Base-by-base conservation (phyloP, 2,797 vertebrate genomes). In the Zalophus californianus region DNA sequence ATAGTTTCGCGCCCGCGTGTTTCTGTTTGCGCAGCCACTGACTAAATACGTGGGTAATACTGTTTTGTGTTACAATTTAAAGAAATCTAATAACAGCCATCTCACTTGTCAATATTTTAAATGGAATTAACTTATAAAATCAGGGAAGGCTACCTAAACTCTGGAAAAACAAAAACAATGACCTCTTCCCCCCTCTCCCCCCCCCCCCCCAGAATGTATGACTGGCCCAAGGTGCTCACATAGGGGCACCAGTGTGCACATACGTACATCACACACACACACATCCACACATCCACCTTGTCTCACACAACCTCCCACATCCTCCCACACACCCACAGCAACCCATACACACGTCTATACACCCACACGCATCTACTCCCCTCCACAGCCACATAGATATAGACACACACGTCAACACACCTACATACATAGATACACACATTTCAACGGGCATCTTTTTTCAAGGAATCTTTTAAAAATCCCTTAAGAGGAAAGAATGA, bases 51-150 rank as follows among this genome's bases (percentile, higher is more conserved):
- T 4, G 9, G 38, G 18, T 60, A 62, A 54, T 56, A 70, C 0
- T 23, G 62, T 93, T 96, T 75, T 82, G 54, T 82, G 66, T 38
- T 62, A 93, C 38, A 91, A 23, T 92, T 35, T 41, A 88, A 86
- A 95, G 87, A 91, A 93, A 88, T 96, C 58, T 87, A 48, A 25
- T 86, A 97, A 89, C 50, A 68, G 56, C 13, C 16, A 16, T 11
- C 27, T 94, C 62, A 77, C 1, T 64, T 84, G 56, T 70, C 79
- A 90, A 3, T 66, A 58, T 83, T 68, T 90, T 87, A 79, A 44
- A 75, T 60, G 86, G 48, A 97, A 82, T 78, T 89, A 83, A 92
- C 32, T 83, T 14, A 96, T 85, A 72, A 85, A 96, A 93, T 73
- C 80, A 73, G 35, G 82, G 64, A 92, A 91, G 48, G 79, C 62